Evolutionary conservation across 1,140 invertebrate species (phyloP).

Genomic region (Drosophila ananassae): DNA sequence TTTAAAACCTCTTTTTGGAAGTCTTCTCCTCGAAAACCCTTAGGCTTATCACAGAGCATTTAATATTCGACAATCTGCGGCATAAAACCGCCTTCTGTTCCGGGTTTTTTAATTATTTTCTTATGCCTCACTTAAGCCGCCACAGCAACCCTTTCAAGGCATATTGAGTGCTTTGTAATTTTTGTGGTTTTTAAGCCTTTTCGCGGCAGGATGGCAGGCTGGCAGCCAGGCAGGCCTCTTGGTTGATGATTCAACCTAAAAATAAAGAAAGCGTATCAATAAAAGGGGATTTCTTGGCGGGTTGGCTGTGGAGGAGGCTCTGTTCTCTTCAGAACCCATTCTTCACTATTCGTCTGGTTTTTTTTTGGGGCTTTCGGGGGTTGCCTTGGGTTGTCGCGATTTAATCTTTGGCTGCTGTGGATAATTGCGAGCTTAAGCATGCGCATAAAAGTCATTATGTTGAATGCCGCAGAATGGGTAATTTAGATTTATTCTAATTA

Average conservation of each 20-base stretch:
- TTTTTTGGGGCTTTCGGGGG: slow-evolving; percentile 20
- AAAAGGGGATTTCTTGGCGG: slow-evolving; percentile 57
- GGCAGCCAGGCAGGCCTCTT: not conserved
- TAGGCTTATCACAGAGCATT: slow-evolving; percentile 40
- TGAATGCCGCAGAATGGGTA: slow-evolving; percentile 77
- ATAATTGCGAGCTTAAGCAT: slow-evolving; percentile 79
- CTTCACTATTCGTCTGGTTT: slow-evolving; percentile 1
- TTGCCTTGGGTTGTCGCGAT: slow-evolving; percentile 48
- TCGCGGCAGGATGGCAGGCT: not conserved
- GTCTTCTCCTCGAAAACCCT: not conserved
- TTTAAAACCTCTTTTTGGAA: too few relatives aligned
- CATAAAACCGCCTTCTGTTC: slow-evolving; percentile 31
- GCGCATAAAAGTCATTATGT: slow-evolving; percentile 80
- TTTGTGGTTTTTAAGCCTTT: slow-evolving; percentile 75
- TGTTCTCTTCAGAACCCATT: not conserved
- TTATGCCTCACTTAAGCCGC: slow-evolving; percentile 69
- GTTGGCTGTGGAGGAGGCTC: not conserved
- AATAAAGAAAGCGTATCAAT: slow-evolving; percentile 68
- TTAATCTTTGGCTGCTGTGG: slow-evolving; percentile 79
- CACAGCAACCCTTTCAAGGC: slow-evolving; percentile 23
- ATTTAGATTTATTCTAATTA: slow-evolving; percentile 82
- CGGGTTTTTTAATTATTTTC: slow-evolving; percentile 76
- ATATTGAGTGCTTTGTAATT: slow-evolving; percentile 72
- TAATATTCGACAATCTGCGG: slow-evolving; percentile 34
- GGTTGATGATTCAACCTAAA: slow-evolving; percentile 22